phyloP scores from a whole-genome alignment of 2,888 invertebrate genomes.

The Cynaeus angustus region DNA sequence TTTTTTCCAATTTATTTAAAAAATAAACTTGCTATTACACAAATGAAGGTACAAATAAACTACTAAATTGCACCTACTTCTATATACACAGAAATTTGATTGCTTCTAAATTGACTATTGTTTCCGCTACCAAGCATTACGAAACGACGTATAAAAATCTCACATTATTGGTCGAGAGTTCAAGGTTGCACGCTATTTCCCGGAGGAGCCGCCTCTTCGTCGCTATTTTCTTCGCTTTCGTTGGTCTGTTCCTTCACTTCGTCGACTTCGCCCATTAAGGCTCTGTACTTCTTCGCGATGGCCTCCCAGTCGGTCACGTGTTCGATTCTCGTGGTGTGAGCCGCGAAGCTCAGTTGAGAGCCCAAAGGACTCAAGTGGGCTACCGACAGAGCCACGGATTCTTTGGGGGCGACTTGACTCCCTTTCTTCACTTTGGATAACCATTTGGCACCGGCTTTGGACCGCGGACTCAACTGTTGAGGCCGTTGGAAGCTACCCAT shows the following conservation, averaged over 20 bases:
- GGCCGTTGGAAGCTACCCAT: constrained; percentile 82
- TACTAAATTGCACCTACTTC: constrained; percentile 3
- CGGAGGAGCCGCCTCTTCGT: constrained; percentile 61
- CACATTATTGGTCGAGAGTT: neutral
- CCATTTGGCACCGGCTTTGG: constrained; percentile 93
- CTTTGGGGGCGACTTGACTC: constrained; percentile 84
- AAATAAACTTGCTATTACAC: constrained; percentile 28
- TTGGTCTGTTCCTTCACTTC: constrained; percentile 72
- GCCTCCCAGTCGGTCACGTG: constrained; percentile 94
- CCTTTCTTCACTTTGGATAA: constrained; percentile 90
- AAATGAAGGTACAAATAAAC: constrained; percentile 1
- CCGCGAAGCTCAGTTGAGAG: constrained; percentile 88
- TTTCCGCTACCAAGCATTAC: constrained; percentile 23
- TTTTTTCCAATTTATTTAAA: constrained; percentile 28
- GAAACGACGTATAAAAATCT: constrained; percentile 32
- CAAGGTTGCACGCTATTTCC: constrained; percentile 56
- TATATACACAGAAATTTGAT: constrained; percentile 25
- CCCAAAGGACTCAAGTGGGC: constrained; percentile 89
- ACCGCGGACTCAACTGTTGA: constrained; percentile 84
- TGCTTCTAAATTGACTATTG: constrained; percentile 25
- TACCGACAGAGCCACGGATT: constrained; percentile 85
- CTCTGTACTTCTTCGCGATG: constrained; percentile 91
- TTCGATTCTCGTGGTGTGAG: constrained; percentile 85
- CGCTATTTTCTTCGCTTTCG: constrained; percentile 66
- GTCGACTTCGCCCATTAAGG: constrained; percentile 78